These are phyloP conservation scores for Caerostris darwini DNA, from an alignment of 1,140 invertebrate species.

Conservation along the genomic window DNA sequence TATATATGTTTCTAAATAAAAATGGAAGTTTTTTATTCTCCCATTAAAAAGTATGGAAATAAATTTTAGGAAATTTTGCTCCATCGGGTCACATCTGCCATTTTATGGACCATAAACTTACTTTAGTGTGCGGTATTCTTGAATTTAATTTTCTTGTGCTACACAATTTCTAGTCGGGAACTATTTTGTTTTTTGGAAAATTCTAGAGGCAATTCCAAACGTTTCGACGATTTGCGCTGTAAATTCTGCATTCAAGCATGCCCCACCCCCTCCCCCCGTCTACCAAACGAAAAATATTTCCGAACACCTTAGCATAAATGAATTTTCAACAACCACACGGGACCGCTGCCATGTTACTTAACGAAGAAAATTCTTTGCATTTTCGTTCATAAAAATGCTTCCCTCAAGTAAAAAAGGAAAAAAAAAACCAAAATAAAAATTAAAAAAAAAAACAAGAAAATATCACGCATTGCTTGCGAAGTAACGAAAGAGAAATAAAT, in stretches of 20 bases:
- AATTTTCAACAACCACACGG: conserved; percentile 39
- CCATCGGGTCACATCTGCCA: conserved; percentile 15
- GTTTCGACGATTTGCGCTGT: conserved; percentile 26
- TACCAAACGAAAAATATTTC: neutral
- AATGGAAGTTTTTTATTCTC: neutral
- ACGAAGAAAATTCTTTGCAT: conserved; percentile 42
- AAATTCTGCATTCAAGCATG: neutral
- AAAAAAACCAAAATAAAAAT: neutral
- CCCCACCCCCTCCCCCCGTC: neutral
- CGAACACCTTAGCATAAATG: conserved; percentile 51
- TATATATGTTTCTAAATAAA: neutral
- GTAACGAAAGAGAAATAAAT: neutral
- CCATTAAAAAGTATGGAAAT: conserved; percentile 38
- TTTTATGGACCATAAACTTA: conserved; percentile 36
- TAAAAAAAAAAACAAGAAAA: neutral
- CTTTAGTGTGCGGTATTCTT: conserved; percentile 22
- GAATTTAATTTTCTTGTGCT: conserved; percentile 40
- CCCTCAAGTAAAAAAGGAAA: neutral
- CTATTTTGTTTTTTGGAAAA: neutral
- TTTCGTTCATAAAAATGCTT: conserved; percentile 27
- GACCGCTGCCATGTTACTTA: conserved; percentile 15
- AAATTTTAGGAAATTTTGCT: neutral
- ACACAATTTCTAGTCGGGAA: conserved; percentile 12
- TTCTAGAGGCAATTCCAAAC: conserved; percentile 18
- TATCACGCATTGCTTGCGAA: neutral